These are phyloP conservation scores for Netelia inedita DNA, from an alignment of 2,888 invertebrate genomes.

Conservation along the genomic window DNA sequence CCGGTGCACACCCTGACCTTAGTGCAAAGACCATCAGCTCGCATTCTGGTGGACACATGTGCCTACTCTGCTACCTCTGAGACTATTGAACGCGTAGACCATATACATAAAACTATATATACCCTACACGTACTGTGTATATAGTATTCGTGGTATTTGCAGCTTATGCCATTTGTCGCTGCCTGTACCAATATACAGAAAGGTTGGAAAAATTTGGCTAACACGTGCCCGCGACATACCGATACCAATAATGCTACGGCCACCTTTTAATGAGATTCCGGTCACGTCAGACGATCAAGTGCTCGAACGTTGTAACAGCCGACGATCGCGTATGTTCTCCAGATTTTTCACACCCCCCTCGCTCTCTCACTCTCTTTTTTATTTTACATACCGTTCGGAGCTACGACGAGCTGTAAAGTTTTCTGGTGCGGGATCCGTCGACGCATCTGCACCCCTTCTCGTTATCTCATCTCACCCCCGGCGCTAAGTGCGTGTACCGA, in stretches of 20 bases:
- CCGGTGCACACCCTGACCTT: constrained; percentile 64
- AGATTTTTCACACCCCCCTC: constrained; percentile 46
- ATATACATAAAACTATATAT: neutral
- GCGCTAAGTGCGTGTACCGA: constrained; percentile 5
- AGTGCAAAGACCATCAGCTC: constrained; percentile 35
- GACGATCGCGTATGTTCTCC: constrained; percentile 43
- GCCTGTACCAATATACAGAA: constrained; percentile 18
- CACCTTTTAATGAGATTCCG: constrained; percentile 76
- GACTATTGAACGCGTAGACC: constrained; percentile 6
- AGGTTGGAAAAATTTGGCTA: constrained; percentile 73
- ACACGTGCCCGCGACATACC: constrained; percentile 70
- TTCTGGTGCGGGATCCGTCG: constrained; percentile 9
- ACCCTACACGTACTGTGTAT: neutral
- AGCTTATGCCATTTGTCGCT: constrained; percentile 38
- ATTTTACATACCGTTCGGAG: neutral
- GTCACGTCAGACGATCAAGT: constrained; percentile 75
- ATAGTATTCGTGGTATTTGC: constrained; percentile 21
- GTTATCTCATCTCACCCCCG: constrained; percentile 32
- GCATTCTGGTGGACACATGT: constrained; percentile 74
- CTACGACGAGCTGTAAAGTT: constrained; percentile 16
- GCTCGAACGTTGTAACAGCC: constrained; percentile 40
- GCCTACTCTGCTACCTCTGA: constrained; percentile 40
- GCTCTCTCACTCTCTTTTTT: neutral
- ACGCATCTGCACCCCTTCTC: constrained; percentile 46
- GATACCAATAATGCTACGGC: constrained; percentile 20